Conservation (phyloP, 2,113 vertebrate genomes). For the Promerops cafer region DNA sequence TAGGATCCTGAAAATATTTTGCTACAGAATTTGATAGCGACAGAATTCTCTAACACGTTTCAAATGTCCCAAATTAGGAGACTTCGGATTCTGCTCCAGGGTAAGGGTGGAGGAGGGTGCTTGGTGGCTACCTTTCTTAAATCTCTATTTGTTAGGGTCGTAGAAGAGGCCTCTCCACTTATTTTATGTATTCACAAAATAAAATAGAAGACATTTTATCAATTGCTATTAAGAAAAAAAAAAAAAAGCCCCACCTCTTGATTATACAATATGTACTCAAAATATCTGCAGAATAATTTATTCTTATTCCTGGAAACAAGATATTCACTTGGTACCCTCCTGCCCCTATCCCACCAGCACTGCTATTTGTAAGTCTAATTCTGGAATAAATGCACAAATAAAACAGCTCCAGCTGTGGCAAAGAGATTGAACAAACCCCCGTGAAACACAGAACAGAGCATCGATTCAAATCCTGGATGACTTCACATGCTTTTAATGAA, state of each 20-base stretch:
- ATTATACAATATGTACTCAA: not conserved
- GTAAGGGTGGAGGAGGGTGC: not conserved
- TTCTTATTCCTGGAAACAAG: not conserved
- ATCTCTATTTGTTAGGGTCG: not conserved
- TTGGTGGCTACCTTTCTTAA: not conserved
- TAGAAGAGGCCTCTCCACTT: not conserved
- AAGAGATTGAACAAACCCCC: not conserved
- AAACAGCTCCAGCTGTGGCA: not conserved
- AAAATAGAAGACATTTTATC: not conserved
- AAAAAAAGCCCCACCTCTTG: rapidly evolving
- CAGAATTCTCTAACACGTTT: not conserved
- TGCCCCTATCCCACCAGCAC: not conserved
- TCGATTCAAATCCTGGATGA: not conserved
- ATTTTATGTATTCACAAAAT: not conserved
- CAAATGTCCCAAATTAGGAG: not conserved
- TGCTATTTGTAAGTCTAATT: not conserved
- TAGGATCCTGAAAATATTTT: not conserved
- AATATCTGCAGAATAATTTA: not conserved
- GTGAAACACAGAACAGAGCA: not conserved
- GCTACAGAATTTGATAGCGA: not conserved
- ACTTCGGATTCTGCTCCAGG: not conserved
- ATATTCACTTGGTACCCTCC: not conserved
- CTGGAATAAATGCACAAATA: not conserved
- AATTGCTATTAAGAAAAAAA: not conserved
- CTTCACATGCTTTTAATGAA: not conserved